Conservation (phyloP, 2,113 vertebrate species). For the Anhinga anhinga region DNA sequence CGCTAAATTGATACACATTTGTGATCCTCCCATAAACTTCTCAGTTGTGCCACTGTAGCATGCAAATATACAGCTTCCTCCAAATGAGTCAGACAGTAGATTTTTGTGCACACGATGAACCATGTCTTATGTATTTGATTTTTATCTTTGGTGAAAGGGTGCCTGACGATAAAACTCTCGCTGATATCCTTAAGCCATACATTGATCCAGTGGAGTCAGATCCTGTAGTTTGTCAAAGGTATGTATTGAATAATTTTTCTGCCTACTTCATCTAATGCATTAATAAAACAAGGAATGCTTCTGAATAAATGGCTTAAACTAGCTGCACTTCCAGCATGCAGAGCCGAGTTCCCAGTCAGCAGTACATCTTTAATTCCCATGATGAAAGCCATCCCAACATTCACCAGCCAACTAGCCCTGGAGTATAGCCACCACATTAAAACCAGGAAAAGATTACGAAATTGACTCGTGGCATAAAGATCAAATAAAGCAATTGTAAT, state of each 20-base stretch:
- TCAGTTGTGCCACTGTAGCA: not conserved
- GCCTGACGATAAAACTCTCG: conserved; percentile 78
- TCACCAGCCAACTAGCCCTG: not conserved
- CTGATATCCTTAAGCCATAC: conserved; percentile 83
- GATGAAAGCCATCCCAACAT: not conserved
- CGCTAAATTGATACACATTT: not conserved
- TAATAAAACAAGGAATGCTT: not conserved
- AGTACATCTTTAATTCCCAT: not conserved
- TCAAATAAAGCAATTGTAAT: not conserved
- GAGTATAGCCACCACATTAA: not conserved
- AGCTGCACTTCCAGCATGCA: not conserved
- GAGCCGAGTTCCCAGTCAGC: not conserved
- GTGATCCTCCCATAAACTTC: not conserved
- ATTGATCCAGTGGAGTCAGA: conserved; percentile 89
- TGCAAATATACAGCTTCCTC: not conserved
- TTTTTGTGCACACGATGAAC: not conserved
- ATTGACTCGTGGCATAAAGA: not conserved
- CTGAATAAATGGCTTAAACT: not conserved
- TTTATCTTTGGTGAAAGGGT: conserved; percentile 78
- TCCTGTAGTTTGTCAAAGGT: conserved; percentile 89
- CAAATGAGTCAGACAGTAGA: not conserved
- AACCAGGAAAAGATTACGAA: not conserved
- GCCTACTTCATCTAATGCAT: not conserved
- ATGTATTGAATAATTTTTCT: conserved; percentile 31
- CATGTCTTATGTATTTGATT: conserved; percentile 2